These are phyloP conservation scores for Ageneiosus marmoratus DNA, from an alignment of 2,113 vertebrate genomes.

Conservation along the genomic window DNA sequence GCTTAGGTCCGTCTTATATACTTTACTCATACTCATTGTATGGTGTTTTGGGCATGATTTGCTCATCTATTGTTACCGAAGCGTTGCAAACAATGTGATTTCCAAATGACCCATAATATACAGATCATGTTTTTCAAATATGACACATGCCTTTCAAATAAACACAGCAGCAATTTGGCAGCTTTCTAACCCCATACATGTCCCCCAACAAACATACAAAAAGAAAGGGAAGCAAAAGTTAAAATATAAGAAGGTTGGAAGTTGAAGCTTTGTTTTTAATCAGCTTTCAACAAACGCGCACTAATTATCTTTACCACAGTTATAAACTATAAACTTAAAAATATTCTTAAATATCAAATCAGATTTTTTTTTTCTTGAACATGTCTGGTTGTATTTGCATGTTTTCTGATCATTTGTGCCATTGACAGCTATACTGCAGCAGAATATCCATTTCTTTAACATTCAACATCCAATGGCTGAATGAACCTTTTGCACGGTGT, in stretches of 20 bases:
- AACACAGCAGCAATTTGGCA: too few species aligned
- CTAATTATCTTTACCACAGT: not conserved
- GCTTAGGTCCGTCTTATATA: not conserved
- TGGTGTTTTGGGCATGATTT: not conserved
- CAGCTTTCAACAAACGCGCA: not conserved
- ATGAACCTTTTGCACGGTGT: not conserved
- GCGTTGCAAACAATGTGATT: too few species aligned
- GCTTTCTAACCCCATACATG: too few species aligned
- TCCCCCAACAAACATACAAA: not conserved
- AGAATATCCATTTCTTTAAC: not conserved
- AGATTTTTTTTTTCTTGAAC: not conserved
- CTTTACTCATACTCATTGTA: not conserved
- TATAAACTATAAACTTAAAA: not conserved
- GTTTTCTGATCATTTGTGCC: not conserved
- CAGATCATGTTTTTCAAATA: too few species aligned
- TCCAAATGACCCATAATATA: too few species aligned
- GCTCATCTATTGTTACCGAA: not conserved
- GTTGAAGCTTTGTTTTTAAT: not conserved
- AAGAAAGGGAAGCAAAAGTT: not conserved
- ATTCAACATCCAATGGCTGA: not conserved
- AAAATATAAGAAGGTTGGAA: too few species aligned
- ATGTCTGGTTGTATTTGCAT: not conserved
- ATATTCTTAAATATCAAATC: not conserved
- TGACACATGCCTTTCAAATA: too few species aligned
- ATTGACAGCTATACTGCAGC: not conserved